Percentiles rank a stretch among this genome's conserved stretches.
phyloP scores from a whole-genome alignment of 2,888 invertebrate genomes.

The Phyllotreta cruciferae region DNA sequence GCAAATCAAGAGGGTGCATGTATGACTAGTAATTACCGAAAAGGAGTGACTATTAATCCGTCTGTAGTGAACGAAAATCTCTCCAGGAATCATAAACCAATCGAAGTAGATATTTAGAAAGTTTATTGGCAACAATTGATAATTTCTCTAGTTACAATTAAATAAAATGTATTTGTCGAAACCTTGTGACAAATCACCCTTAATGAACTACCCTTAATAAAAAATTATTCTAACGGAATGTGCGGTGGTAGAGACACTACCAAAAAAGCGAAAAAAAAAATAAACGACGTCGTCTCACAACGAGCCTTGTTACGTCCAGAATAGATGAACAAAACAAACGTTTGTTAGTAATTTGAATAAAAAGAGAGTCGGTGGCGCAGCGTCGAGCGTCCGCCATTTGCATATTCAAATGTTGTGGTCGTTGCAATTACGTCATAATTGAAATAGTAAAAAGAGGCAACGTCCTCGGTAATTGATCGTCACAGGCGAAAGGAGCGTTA shows the following conservation, averaged over 20 bases:
- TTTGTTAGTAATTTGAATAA: slow-evolving; percentile 54
- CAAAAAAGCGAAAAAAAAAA: slow-evolving; percentile 10
- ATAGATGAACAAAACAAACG: slow-evolving; percentile 53
- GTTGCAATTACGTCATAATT: slow-evolving; percentile 59
- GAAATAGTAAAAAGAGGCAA: slow-evolving; percentile 56
- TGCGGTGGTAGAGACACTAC: slow-evolving; percentile 6
- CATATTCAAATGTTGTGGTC: slow-evolving; percentile 59
- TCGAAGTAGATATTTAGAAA: too few relatives aligned
- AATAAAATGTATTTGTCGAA: too few relatives aligned
- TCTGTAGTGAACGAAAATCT: too few relatives aligned
- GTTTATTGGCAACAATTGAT: too few relatives aligned
- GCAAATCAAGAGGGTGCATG: slow-evolving; percentile 30
- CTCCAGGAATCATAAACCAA: too few relatives aligned
- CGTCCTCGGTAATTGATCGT: slow-evolving; percentile 51
- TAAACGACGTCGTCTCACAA: slow-evolving; percentile 36
- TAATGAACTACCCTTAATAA: background rate
- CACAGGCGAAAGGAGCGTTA: slow-evolving; percentile 40
- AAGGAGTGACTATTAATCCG: slow-evolving; percentile 27
- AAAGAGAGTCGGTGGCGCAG: slow-evolving; percentile 48
- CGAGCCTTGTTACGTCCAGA: slow-evolving; percentile 46
- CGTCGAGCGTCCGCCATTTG: slow-evolving; percentile 49
- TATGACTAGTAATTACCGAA: slow-evolving; percentile 42
- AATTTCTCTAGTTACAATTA: too few relatives aligned
- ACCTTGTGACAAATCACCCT: background rate
- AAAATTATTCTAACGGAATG: slow-evolving; percentile 18